Conservation (phyloP, 2,888 invertebrate genomes). For the Limnephilus marmoratus region DNA sequence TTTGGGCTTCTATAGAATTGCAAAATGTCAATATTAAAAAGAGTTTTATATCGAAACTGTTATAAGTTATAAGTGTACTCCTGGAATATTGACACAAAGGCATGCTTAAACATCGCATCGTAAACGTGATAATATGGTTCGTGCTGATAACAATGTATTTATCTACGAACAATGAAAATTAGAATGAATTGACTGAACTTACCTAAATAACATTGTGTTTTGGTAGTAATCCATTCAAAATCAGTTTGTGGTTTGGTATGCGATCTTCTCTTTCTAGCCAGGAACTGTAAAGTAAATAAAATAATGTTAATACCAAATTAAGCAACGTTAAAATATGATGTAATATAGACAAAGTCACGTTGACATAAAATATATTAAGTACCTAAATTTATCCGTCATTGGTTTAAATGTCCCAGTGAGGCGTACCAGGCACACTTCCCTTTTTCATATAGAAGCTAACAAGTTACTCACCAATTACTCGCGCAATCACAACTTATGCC, state of each 20-base stretch:
- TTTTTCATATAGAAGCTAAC: too few relatives aligned
- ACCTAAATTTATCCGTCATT: too few relatives aligned
- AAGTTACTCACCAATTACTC: too few relatives aligned
- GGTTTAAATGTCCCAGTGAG: too few relatives aligned
- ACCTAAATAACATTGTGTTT: conserved; percentile 44
- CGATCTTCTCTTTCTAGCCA: conserved; percentile 41
- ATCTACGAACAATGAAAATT: not conserved
- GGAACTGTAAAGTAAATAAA: conserved; percentile 55
- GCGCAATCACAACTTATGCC: too few relatives aligned
- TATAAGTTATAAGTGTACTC: not conserved
- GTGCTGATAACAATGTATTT: not conserved
- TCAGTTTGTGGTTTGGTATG: not conserved
- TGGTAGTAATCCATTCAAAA: not conserved
- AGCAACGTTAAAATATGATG: too few relatives aligned
- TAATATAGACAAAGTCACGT: too few relatives aligned
- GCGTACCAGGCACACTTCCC: too few relatives aligned
- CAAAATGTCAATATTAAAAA: not conserved
- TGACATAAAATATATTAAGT: too few relatives aligned
- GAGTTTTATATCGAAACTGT: not conserved
- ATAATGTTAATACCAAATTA: not conserved
- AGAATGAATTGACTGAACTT: not conserved
- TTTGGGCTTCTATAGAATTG: not conserved
- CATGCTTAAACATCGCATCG: not conserved
- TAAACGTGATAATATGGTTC: not conserved
- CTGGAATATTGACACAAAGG: not conserved